These are phyloP conservation scores for Streptopelia turtur DNA, from an alignment of 2,797 vertebrate genomes.

Conservation along the genomic window DNA sequence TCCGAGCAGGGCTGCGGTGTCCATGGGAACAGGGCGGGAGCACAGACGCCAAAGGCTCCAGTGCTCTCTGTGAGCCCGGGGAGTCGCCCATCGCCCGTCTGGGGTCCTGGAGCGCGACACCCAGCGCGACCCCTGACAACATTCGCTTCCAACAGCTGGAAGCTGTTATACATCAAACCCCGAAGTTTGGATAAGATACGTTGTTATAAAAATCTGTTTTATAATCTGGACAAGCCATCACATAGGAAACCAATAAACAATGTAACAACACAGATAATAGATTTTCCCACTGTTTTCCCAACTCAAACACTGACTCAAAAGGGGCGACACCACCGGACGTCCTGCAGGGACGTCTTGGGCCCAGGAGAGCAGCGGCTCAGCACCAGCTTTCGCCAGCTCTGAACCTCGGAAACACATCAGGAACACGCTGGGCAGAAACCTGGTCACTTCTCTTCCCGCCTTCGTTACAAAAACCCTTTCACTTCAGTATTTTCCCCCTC, in stretches of 20 bases:
- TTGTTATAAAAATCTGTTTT: neutral
- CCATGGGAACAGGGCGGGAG: neutral
- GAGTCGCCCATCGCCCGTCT: no score
- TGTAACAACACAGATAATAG: neutral
- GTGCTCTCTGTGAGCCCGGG: no score
- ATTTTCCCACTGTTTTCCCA: neutral
- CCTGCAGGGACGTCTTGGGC: neutral
- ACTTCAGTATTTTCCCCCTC: neutral
- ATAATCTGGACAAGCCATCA: neutral
- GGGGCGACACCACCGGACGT: neutral
- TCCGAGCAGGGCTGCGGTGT: neutral
- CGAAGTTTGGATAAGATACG: neutral
- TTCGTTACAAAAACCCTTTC: neutral
- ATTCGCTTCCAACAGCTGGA: slow-evolving; percentile 37
- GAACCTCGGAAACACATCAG: neutral
- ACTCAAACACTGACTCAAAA: neutral
- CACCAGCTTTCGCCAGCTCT: neutral
- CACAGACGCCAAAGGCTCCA: neutral
- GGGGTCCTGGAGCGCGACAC: no score
- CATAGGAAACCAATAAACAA: slow-evolving; percentile 44
- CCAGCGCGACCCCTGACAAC: neutral
- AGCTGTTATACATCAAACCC: neutral
- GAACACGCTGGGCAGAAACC: neutral
- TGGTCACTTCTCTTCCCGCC: neutral
- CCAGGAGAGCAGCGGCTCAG: neutral